Evolutionary conservation across 2,888 invertebrate species (phyloP).

Genomic region (Trichacis sp.): DNA sequence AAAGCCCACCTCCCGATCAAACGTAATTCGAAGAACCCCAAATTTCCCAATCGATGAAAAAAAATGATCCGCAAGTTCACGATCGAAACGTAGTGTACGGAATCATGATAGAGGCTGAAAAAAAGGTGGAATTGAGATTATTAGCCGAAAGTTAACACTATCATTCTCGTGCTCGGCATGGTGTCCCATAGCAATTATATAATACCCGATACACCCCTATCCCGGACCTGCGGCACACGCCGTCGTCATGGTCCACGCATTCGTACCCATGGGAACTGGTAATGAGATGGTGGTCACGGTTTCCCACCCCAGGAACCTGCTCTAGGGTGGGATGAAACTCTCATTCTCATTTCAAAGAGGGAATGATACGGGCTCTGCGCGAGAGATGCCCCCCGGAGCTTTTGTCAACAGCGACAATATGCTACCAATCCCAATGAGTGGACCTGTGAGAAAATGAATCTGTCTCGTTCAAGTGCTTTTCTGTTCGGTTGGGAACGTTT

Average conservation of each 20-base stretch:
- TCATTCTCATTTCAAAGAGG: constrained; percentile 22
- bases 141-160: constrained; percentile 54
- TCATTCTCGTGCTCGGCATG: constrained; percentile 46
- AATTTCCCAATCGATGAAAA: too few relatives aligned
- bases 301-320: constrained; percentile 57
- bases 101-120: too few relatives aligned
- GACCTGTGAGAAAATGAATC: constrained; percentile 63
- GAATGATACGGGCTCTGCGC: constrained; percentile 41
- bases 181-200: constrained; percentile 62
- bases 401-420: constrained; percentile 69
- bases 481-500: not conserved
- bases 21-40: too few relatives aligned
- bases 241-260: constrained; percentile 45
- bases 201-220: constrained; percentile 64
- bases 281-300: constrained; percentile 68
- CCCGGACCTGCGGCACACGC: constrained; percentile 43
- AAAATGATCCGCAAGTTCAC: too few relatives aligned
- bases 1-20: too few relatives aligned
- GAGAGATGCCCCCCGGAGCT: constrained; percentile 57
- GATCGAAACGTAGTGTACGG: too few relatives aligned
- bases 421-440: constrained; percentile 59
- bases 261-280: constrained; percentile 66
- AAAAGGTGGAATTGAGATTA: not conserved
- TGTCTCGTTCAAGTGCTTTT: not conserved
- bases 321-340: constrained; percentile 22